Conservation (phyloP, 2,888 invertebrate species). For the Ecliptopera silaceata region DNA sequence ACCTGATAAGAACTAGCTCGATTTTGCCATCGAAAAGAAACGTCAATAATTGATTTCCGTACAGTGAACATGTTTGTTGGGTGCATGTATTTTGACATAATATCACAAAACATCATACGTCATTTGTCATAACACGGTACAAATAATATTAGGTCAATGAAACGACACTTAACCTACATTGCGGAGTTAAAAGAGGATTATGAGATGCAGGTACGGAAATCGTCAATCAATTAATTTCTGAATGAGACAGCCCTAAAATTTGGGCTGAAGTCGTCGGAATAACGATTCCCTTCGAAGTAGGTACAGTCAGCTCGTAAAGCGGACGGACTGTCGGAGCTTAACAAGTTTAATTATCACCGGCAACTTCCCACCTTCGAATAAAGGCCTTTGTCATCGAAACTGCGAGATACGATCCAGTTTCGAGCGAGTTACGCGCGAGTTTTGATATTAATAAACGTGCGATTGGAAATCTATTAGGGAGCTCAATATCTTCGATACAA, state of each 20-base stretch:
- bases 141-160: too few species aligned
- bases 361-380: slow-evolving; percentile 34
- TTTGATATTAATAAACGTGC: slow-evolving; percentile 13
- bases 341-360: slow-evolving; percentile 51
- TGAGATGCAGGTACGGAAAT: too few species aligned
- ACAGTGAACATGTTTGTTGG: too few species aligned
- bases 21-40: too few species aligned
- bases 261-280: slow-evolving; percentile 21
- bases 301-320: slow-evolving; percentile 43
- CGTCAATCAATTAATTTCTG: too few species aligned
- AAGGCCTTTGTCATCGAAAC: slow-evolving; percentile 24
- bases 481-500: background rate
- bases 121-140: too few species aligned
- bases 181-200: too few species aligned
- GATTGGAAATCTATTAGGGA: slow-evolving; percentile 9
- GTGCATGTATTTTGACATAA: too few species aligned
- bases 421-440: background rate
- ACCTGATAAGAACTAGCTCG: too few species aligned
- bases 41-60: too few species aligned
- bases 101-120: too few species aligned
- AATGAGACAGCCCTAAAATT: slow-evolving; percentile 32
- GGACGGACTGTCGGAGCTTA: slow-evolving; percentile 41
- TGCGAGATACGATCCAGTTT: slow-evolving; percentile 11
- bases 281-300: slow-evolving; percentile 15
- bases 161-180: too few species aligned